These are phyloP conservation scores for Hydra vulgaris DNA, from an alignment of 30 jellyfish, hydroid and myxozoan genomes.

Conservation along the genomic window DNA sequence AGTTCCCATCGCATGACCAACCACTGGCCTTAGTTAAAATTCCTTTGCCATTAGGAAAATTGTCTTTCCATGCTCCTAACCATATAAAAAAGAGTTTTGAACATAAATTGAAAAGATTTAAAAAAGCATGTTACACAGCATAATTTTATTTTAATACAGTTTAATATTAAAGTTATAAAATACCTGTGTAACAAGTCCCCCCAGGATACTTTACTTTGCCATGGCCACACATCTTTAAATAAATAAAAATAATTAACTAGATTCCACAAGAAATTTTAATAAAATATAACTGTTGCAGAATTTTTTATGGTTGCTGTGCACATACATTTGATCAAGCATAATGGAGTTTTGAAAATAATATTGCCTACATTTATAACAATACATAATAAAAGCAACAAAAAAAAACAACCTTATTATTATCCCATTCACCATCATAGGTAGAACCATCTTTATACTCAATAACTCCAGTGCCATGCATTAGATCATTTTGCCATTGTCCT, in stretches of 20 bases:
- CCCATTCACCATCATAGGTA: slow-evolving; percentile 62
- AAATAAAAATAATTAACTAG: not conserved
- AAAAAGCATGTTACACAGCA: too few relatives aligned
- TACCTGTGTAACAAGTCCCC: slow-evolving; percentile 38
- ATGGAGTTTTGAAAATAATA: too few relatives aligned
- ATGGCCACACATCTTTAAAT: slow-evolving; percentile 41
- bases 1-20: slow-evolving; percentile 61
- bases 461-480: slow-evolving; percentile 46
- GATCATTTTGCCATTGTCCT: slow-evolving; percentile 70
- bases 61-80: slow-evolving; percentile 64
- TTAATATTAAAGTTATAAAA: too few relatives aligned
- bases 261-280: too few relatives aligned
- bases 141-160: too few relatives aligned
- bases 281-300: too few relatives aligned
- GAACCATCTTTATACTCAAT: slow-evolving; percentile 48
- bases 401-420: slow-evolving; percentile 22
- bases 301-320: too few relatives aligned
- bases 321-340: too few relatives aligned
- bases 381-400: not conserved
- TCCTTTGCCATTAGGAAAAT: slow-evolving; percentile 58
- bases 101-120: too few relatives aligned
- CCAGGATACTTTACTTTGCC: slow-evolving; percentile 28
- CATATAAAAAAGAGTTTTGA: not conserved
- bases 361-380: too few relatives aligned
- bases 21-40: slow-evolving; percentile 37